Percentiles rank a stretch among this genome's conserved stretches.
phyloP scores from a whole-genome alignment of 2,797 vertebrate genomes.

The Pantherophis alleghaniensis region DNA sequence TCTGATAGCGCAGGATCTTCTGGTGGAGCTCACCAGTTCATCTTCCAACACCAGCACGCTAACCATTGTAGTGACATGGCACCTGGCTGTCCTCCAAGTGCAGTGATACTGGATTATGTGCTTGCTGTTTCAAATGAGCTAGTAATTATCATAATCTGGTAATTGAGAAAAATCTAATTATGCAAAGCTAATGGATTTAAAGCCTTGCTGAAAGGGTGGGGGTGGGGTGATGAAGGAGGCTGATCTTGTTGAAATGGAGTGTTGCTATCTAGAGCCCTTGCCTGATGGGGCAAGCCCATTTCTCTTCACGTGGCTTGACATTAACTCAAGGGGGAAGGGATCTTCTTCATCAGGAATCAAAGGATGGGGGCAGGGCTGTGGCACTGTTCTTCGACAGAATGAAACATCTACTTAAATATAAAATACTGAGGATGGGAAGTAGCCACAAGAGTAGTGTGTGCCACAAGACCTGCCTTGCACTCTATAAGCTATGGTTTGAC shows the following conservation, averaged over 20 bases:
- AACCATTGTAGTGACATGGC: slow-evolving; percentile 4
- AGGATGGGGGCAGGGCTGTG: not conserved
- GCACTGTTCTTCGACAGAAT: no score
- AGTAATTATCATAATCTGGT: slow-evolving; percentile 78
- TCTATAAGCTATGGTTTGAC: not conserved
- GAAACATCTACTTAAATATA: not conserved
- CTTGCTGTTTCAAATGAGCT: slow-evolving; percentile 69
- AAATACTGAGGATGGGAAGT: not conserved
- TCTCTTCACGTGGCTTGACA: not conserved
- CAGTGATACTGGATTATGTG: slow-evolving; percentile 66
- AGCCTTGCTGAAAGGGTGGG: slow-evolving; percentile 58
- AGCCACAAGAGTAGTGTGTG: not conserved
- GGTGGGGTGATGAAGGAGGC: slow-evolving; percentile 23
- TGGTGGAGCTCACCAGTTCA: not conserved
- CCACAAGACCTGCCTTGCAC: not conserved
- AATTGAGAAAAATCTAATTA: slow-evolving; percentile 77
- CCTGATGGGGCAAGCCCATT: not conserved
- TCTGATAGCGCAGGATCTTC: not conserved
- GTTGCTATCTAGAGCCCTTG: not conserved
- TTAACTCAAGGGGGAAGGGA: not conserved
- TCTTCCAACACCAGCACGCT: rapidly evolving
- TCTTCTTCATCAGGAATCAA: not conserved
- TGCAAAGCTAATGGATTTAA: slow-evolving; percentile 75
- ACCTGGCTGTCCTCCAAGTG: slow-evolving; percentile 46
- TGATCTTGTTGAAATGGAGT: slow-evolving; percentile 36